These are phyloP conservation scores for Drosophila carrolli DNA, from an alignment of 1,140 invertebrate genomes.

Conservation along the genomic window DNA sequence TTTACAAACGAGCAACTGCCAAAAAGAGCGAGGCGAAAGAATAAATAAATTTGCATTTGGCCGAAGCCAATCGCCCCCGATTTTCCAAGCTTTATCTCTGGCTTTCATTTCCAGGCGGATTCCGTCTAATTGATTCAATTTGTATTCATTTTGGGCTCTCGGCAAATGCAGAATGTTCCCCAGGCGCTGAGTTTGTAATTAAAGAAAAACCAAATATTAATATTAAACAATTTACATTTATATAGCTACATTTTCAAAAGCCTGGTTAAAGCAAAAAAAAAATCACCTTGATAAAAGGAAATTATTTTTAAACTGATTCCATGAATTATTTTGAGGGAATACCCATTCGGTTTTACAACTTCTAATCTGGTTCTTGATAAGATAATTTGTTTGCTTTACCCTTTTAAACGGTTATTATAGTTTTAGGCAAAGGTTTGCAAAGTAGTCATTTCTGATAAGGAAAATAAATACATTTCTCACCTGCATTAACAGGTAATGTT, in stretches of 20 bases:
- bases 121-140: constrained; percentile 55
- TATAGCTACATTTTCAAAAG: constrained; percentile 6
- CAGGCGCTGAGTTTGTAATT: constrained; percentile 15
- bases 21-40: constrained; percentile 3
- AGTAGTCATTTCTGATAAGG: too few relatives aligned
- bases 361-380: constrained; percentile 1
- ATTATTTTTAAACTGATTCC: neutral
- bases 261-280: neutral
- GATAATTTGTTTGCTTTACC: neutral
- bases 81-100: constrained; percentile 21
- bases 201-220: constrained; percentile 24
- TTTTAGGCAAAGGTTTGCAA: too few relatives aligned
- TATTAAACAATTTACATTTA: constrained; percentile 39
- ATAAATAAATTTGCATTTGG: constrained; percentile 40
- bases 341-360: neutral
- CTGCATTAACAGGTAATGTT: too few relatives aligned
- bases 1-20: constrained; percentile 8
- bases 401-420: too few relatives aligned
- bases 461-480: too few relatives aligned
- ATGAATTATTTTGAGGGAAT: neutral
- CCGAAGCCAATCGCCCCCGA: constrained; percentile 6
- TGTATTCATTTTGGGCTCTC: constrained; percentile 44
- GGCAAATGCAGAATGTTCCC: constrained; percentile 31
- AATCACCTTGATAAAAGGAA: neutral
- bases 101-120: constrained; percentile 28